Evolutionary conservation across 2,797 vertebrate species (phyloP).

Genomic region (Prunella strophiata): DNA sequence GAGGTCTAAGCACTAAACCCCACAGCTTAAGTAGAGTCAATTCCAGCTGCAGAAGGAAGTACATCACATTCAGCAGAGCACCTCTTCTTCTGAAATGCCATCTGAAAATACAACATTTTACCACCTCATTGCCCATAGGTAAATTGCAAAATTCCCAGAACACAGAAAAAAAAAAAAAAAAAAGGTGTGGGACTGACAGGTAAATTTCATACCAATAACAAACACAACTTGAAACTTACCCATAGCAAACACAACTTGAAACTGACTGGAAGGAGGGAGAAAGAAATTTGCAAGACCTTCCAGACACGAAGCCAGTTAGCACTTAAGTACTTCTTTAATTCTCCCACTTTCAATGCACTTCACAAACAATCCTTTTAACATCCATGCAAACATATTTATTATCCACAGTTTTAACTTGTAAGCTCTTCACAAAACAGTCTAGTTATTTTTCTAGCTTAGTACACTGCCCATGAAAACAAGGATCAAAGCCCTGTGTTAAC

Average conservation of each 20-base stretch:
- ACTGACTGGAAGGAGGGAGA: background rate
- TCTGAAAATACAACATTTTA: background rate
- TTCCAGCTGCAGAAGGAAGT: background rate
- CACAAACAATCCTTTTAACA: constrained; percentile 50
- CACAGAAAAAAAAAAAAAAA: background rate
- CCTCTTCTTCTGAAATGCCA: background rate
- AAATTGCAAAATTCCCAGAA: background rate
- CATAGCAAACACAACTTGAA: background rate
- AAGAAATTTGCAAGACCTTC: background rate
- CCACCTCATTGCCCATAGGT: background rate
- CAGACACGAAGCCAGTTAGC: background rate
- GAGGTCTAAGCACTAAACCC: constrained; percentile 37
- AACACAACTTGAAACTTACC: background rate
- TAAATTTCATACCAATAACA: background rate
- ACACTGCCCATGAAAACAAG: background rate
- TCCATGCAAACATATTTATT: constrained; percentile 15
- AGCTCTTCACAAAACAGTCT: background rate
- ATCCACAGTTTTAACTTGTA: background rate
- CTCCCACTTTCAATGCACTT: background rate
- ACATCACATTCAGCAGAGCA: background rate
- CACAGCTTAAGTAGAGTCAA: background rate
- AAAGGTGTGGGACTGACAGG: background rate
- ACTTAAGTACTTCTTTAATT: background rate
- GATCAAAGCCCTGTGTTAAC: background rate
- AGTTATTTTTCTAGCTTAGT: background rate